Percentiles rank a stretch among this genome's conserved stretches.
phyloP scores from a whole-genome alignment of 1,140 invertebrate species.

The Lordiphosa stackelbergi region DNA sequence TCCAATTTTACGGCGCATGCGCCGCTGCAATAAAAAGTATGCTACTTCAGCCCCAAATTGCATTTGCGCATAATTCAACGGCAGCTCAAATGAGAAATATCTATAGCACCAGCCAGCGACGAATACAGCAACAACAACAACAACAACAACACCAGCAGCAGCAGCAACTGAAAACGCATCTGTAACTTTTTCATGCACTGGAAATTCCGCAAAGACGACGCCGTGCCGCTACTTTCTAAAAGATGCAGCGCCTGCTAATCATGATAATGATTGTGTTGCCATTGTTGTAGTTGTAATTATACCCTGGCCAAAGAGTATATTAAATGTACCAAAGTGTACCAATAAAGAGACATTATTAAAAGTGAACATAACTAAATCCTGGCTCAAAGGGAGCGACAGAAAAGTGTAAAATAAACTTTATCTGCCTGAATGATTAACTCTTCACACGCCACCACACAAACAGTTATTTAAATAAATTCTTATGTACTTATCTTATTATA shows the following conservation, averaged over 20 bases:
- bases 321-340: neutral
- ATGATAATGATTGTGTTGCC: constrained; percentile 51
- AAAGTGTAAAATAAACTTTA: no score
- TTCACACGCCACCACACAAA: no score
- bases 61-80: constrained; percentile 68
- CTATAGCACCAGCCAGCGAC: neutral
- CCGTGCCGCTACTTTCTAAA: constrained; percentile 69
- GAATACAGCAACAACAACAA: constrained; percentile 10
- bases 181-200: constrained; percentile 74
- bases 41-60: constrained; percentile 53
- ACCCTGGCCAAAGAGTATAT: constrained; percentile 14
- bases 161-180: constrained; percentile 61
- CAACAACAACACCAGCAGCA: constrained; percentile 10
- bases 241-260: constrained; percentile 58
- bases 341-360: no score
- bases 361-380: no score
- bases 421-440: no score
- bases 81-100: constrained; percentile 57
- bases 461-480: no score
- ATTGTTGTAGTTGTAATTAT: constrained; percentile 18
- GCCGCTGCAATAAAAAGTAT: constrained; percentile 44
- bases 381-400: no score
- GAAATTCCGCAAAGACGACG: constrained; percentile 65
- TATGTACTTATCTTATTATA: no score
- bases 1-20: constrained; percentile 65